A percentile compares a stretch with the other conserved stretches of the same genome.
These are phyloP conservation scores for Diabrotica undecimpunctata DNA, from an alignment of 1,140 invertebrate genomes.

Conservation along the genomic window DNA sequence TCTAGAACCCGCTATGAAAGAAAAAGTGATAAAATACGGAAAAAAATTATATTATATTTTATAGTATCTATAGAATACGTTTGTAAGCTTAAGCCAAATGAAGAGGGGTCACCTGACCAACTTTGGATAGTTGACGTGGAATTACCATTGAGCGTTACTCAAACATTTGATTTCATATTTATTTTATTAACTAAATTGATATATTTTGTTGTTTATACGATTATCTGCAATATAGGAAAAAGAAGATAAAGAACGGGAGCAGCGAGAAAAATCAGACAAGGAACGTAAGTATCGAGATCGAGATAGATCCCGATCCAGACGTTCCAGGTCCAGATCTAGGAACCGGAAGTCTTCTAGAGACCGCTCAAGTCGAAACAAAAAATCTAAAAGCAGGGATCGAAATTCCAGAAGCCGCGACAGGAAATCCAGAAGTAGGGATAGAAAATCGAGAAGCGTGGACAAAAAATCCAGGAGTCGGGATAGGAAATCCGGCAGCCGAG, in stretches of 20 bases:
- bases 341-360: conserved; percentile 21
- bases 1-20: too few relatives aligned
- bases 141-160: neutral
- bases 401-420: conserved; percentile 22
- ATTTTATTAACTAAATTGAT: too few relatives aligned
- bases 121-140: too few relatives aligned
- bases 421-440: conserved; percentile 24
- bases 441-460: conserved; percentile 6
- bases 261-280: conserved; percentile 38
- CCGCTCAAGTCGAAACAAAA: conserved; percentile 25
- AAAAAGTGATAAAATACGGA: too few relatives aligned
- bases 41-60: too few relatives aligned
- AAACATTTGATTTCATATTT: too few relatives aligned
- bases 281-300: conserved; percentile 44
- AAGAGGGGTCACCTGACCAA: too few relatives aligned
- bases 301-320: conserved; percentile 33
- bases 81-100: too few relatives aligned
- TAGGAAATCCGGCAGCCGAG: conserved; percentile 17
- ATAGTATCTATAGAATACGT: too few relatives aligned
- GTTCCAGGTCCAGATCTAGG: conserved; percentile 24
- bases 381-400: conserved; percentile 27
- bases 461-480: conserved; percentile 24
- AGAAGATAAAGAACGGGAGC: conserved; percentile 53
- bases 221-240: conserved; percentile 57
- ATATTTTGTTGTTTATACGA: too few relatives aligned